Conservation (phyloP, 2,113 vertebrate species). For the Trinectes maculatus region DNA sequence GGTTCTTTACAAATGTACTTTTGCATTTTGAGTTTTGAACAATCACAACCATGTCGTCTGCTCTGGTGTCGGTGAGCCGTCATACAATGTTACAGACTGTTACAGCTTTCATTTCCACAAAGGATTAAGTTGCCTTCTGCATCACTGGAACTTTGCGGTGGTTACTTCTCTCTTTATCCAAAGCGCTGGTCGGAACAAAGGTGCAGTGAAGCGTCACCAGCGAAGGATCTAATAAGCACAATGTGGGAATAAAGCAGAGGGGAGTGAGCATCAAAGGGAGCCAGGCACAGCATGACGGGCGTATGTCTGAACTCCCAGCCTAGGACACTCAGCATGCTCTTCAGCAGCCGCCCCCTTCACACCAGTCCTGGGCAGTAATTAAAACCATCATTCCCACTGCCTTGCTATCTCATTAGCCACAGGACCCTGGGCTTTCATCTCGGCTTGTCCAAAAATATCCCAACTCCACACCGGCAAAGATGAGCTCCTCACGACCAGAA, state of each 20-base stretch:
- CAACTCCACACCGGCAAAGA: conserved; percentile 67
- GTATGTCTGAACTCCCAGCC: conserved; percentile 94
- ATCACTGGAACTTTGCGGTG: conserved; percentile 64
- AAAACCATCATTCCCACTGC: conserved; percentile 96
- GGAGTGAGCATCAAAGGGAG: conserved; percentile 96
- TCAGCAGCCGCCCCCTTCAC: conserved; percentile 86
- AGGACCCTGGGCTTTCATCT: conserved; percentile 91
- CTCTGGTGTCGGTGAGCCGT: conserved; percentile 20
- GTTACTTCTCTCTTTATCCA: conserved; percentile 70
- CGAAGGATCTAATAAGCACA: conserved; percentile 88
- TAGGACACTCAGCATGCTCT: conserved; percentile 92
- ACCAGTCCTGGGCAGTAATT: conserved; percentile 93
- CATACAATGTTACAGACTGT: conserved; percentile 42
- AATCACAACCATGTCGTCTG: conserved; percentile 8
- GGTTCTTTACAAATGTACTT: no score
- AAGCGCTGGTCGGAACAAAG: conserved; percentile 72
- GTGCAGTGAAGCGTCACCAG: conserved; percentile 77
- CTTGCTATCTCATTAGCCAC: conserved; percentile 96
- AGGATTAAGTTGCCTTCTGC: conserved; percentile 71
- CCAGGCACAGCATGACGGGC: conserved; percentile 93
- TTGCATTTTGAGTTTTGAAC: no score
- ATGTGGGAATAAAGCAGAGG: conserved; percentile 83
- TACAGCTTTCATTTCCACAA: conserved; percentile 67
- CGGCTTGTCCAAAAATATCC: conserved; percentile 91
- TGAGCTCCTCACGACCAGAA: conserved; percentile 53